Conservation (phyloP, 2,113 vertebrate species). For the Coregonus clupeaformis region DNA sequence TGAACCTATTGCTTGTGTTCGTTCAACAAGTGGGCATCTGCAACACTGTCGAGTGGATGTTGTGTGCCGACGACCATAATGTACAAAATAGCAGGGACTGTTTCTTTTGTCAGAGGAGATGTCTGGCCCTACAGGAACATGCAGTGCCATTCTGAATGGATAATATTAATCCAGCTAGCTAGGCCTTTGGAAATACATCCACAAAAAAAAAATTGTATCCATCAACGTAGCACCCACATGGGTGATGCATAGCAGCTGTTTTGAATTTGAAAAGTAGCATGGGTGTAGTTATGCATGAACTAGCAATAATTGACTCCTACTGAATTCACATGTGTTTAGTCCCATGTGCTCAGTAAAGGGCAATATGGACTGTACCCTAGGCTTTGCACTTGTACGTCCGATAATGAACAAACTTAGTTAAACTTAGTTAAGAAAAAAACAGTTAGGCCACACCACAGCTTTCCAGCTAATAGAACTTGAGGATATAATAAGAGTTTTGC, state of each 20-base stretch:
- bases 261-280: not conserved
- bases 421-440: not conserved
- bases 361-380: not conserved
- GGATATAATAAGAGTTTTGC: conserved; percentile 38
- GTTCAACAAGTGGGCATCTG: not conserved
- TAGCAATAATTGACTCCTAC: not conserved
- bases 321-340: not conserved
- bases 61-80: not conserved
- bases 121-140: no score
- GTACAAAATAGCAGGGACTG: no score
- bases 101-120: no score
- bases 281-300: not conserved
- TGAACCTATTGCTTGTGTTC: conserved; percentile 23
- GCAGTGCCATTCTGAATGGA: not conserved
- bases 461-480: conserved; percentile 29
- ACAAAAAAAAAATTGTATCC: no score
- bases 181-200: not conserved
- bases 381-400: no score
- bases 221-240: not conserved
- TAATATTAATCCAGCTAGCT: not conserved
- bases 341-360: not conserved
- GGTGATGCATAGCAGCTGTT: not conserved
- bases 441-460: not conserved
- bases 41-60: not conserved
- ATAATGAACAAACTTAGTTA: not conserved